Conservation (phyloP, 2,888 invertebrate species). For the Meteorus cinctellus region DNA sequence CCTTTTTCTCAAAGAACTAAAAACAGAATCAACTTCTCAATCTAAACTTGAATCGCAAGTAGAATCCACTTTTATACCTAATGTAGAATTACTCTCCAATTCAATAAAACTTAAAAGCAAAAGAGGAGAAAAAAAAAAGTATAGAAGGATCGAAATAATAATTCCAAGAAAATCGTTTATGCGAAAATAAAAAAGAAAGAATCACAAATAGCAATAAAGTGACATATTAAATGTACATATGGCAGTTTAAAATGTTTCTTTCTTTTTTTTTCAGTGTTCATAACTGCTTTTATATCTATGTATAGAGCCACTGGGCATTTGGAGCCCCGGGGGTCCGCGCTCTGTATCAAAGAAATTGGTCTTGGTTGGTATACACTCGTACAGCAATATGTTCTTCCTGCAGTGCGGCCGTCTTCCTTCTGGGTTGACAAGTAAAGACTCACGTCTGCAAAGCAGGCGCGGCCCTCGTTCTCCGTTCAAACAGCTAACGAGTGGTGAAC, state of each 20-base stretch:
- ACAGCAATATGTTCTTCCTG: too few relatives aligned
- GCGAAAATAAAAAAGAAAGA: background rate
- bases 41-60: too few relatives aligned
- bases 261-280: conserved; percentile 4
- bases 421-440: conserved; percentile 34
- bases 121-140: too few relatives aligned
- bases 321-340: background rate
- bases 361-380: background rate
- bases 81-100: too few relatives aligned
- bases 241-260: too few relatives aligned
- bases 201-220: background rate
- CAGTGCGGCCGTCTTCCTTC: conserved; percentile 20
- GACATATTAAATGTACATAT: too few relatives aligned
- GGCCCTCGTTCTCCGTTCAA: conserved; percentile 20
- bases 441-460: conserved; percentile 2
- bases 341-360: conserved; percentile 34
- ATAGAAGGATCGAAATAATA: too few relatives aligned
- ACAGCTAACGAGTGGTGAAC: conserved; percentile 39
- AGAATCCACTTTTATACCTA: too few relatives aligned
- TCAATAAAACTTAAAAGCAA: too few relatives aligned
- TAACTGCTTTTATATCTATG: conserved; percentile 24
- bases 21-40: too few relatives aligned
- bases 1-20: too few relatives aligned
- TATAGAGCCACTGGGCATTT: conserved; percentile 31
- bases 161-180: too few relatives aligned